phyloP scores from a whole-genome alignment of 1,140 invertebrate genomes.

The Drosophila novamexicana region DNA sequence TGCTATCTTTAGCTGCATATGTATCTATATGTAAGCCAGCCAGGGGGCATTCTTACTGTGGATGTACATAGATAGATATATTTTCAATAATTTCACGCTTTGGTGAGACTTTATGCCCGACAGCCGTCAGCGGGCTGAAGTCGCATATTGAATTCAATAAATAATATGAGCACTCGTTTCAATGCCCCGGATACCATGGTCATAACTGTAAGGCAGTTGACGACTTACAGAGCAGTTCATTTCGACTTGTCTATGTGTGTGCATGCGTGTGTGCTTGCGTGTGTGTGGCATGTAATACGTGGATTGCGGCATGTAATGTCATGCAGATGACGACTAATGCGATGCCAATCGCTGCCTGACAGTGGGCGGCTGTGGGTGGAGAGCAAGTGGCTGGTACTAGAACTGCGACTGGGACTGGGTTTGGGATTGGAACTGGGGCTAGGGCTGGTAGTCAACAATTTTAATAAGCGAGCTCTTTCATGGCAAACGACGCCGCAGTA shows the following conservation, averaged over 20 bases:
- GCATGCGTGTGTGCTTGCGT: slow-evolving; percentile 7
- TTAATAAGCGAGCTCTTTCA: slow-evolving; percentile 78
- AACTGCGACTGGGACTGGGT: neutral
- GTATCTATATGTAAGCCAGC: slow-evolving; percentile 6
- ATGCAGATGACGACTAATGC: slow-evolving; percentile 79
- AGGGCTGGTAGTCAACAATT: slow-evolving; percentile 63
- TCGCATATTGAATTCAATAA: slow-evolving; percentile 77
- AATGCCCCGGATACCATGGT: slow-evolving; percentile 16
- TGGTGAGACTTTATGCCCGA: slow-evolving; percentile 54
- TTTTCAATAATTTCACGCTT: slow-evolving; percentile 80
- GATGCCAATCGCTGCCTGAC: slow-evolving; percentile 43
- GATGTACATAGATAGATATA: slow-evolving; percentile 14
- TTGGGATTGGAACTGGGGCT: neutral
- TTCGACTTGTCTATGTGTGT: slow-evolving; percentile 29
- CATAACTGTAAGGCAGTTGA: slow-evolving; percentile 55
- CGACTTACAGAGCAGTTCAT: slow-evolving; percentile 64
- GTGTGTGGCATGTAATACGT: slow-evolving; percentile 68
- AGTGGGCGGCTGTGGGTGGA: neutral
- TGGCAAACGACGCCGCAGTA: slow-evolving; percentile 53
- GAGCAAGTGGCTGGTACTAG: neutral
- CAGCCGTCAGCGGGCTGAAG: slow-evolving; percentile 14
- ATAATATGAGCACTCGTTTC: slow-evolving; percentile 53
- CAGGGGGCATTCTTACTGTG: neutral
- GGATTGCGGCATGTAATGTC: slow-evolving; percentile 78
- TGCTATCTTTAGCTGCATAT: neutral